Evolutionary conservation across 2,113 vertebrate genomes (phyloP).

Genomic region (Telmatochromis brichardi): DNA sequence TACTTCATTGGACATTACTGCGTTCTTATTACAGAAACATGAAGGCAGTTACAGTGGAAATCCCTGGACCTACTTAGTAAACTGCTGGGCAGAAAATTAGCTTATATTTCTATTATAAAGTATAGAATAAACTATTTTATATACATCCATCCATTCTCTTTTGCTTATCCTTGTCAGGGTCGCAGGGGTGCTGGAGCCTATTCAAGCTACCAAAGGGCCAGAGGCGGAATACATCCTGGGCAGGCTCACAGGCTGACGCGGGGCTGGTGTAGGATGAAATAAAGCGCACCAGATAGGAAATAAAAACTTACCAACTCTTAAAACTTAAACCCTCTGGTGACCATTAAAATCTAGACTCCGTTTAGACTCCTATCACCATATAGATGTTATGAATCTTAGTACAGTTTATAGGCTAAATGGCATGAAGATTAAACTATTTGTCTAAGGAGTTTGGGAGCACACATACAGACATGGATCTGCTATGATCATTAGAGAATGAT

Average conservation of each 20-base stretch:
- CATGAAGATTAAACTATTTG: neutral
- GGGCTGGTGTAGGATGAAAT: neutral
- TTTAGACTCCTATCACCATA: neutral
- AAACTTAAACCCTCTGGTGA: neutral
- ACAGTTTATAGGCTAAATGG: neutral
- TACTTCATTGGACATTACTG: neutral
- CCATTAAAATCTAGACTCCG: neutral
- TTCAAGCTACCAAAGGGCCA: neutral
- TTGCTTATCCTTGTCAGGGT: neutral
- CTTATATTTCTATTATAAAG: neutral
- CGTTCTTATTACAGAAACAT: neutral
- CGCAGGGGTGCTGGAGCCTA: neutral
- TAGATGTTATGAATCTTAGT: neutral
- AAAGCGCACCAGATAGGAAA: neutral
- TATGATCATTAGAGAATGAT: neutral
- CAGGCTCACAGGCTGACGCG: fast-evolving
- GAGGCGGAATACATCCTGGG: neutral
- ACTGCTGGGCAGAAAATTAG: neutral
- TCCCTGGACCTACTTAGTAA: neutral
- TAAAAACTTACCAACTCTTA: neutral
- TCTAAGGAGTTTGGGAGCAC: neutral
- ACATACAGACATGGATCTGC: neutral
- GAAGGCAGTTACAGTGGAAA: neutral
- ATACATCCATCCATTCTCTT: neutral
- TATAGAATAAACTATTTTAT: neutral